Conservation (phyloP, 2,797 vertebrate species). For the Spheniscus humboldti region DNA sequence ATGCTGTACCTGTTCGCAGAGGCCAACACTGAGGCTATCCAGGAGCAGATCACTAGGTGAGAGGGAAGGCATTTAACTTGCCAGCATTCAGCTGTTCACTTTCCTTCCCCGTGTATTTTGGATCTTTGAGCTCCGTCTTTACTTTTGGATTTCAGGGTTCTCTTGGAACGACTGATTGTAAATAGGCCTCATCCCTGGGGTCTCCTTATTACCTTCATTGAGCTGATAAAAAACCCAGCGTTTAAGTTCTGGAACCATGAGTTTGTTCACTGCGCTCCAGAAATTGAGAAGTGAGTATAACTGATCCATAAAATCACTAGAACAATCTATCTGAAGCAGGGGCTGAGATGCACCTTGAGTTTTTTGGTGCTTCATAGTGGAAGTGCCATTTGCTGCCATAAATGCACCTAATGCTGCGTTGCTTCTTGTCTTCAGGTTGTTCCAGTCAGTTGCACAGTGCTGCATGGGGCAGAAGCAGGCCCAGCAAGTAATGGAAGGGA, state of each 20-base stretch:
- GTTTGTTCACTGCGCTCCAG: slow-evolving; percentile 98
- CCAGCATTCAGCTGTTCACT: neutral
- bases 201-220: slow-evolving; percentile 98
- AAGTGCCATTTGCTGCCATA: neutral
- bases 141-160: slow-evolving; percentile 78
- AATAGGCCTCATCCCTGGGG: slow-evolving; percentile 99
- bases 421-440: slow-evolving; percentile 79
- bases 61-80: neutral
- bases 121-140: neutral
- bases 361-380: neutral
- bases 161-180: slow-evolving; percentile 97
- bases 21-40: slow-evolving; percentile 98
- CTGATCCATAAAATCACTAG: neutral
- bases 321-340: fast-evolving
- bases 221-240: slow-evolving; percentile 98
- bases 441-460: slow-evolving; percentile 98
- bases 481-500: slow-evolving; percentile 99
- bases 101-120: neutral
- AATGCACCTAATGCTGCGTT: neutral
- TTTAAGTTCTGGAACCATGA: slow-evolving; percentile 99
- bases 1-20: slow-evolving; percentile 99
- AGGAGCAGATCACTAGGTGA: slow-evolving; percentile 98
- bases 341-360: too few relatives aligned
- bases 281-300: slow-evolving; percentile 95
- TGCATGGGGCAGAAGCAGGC: slow-evolving; percentile 99